Evolutionary conservation across 92 coral and sea anemone genomes (phyloP).

Genomic region (Palythoa grandiflora): DNA sequence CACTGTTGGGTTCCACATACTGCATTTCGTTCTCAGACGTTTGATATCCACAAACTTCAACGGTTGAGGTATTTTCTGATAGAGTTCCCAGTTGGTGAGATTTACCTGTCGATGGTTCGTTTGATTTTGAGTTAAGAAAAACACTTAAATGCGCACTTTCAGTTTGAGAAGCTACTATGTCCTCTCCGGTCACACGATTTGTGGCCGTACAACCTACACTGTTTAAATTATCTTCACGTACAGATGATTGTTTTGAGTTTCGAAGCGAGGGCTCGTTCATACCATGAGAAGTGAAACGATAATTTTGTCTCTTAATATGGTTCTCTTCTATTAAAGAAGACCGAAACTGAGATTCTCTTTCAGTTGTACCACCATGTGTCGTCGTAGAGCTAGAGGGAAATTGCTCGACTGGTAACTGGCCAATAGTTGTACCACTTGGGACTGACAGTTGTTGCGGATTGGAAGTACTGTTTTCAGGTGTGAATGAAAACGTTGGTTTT

Average conservation of each 20-base stretch:
- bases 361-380: neutral
- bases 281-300: neutral
- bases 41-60: neutral
- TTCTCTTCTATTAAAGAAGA: neutral
- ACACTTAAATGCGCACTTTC: neutral
- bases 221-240: neutral
- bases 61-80: neutral
- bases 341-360: neutral
- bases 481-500: constrained; percentile 7
- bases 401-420: neutral
- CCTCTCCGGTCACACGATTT: neutral
- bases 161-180: neutral
- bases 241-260: neutral
- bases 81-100: neutral
- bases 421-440: neutral
- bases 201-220: neutral
- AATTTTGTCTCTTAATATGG: neutral
- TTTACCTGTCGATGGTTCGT: neutral
- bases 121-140: neutral
- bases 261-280: neutral
- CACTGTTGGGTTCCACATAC: constrained; percentile 10
- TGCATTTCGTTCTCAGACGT: neutral
- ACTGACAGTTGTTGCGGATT: constrained; percentile 5
- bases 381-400: neutral
- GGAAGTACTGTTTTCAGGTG: neutral